Conservation (phyloP, 2,113 vertebrate species). For the Hylia prasina region DNA sequence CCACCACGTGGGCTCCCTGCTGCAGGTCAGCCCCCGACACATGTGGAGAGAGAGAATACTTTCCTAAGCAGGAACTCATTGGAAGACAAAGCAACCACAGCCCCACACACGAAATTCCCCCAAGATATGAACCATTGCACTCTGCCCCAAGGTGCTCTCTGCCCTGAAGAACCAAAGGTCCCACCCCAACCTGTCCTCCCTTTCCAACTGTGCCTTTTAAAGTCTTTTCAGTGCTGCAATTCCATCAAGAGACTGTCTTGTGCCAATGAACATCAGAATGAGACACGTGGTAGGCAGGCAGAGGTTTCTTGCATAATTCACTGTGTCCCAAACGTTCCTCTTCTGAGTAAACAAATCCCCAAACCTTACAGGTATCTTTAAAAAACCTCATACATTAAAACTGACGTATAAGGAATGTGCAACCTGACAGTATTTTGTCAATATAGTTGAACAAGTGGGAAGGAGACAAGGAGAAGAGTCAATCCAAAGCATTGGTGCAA, state of each 20-base stretch:
- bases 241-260: background rate
- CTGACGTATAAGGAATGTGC: background rate
- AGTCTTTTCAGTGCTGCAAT: background rate
- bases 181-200: background rate
- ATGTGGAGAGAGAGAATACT: accelerated
- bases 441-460: background rate
- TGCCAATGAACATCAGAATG: background rate
- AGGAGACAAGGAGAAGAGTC: background rate
- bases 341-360: background rate
- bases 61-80: background rate
- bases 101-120: background rate
- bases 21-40: background rate
- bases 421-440: background rate
- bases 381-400: background rate
- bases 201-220: background rate
- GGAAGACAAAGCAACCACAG: background rate
- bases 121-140: background rate
- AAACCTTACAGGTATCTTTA: background rate
- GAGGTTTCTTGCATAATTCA: background rate
- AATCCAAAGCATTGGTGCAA: background rate
- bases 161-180: background rate
- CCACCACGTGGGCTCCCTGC: accelerated
- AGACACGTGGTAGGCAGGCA: background rate
- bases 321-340: accelerated
- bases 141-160: background rate